Evolutionary conservation across 2,888 invertebrate genomes (phyloP).

Genomic region (Lasioglossum vierecki): DNA sequence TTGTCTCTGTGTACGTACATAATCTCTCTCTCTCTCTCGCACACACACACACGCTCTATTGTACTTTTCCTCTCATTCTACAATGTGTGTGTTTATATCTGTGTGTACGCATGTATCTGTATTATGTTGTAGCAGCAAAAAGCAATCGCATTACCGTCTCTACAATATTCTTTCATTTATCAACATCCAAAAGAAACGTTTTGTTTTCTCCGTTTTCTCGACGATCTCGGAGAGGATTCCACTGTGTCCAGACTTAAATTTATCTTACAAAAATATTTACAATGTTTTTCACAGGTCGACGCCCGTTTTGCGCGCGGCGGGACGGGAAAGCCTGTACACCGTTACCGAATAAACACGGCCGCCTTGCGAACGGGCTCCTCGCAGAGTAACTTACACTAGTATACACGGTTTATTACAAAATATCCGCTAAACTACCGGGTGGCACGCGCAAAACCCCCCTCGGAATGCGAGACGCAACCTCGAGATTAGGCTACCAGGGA

Average conservation of each 20-base stretch:
- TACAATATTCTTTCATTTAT: constrained; percentile 4
- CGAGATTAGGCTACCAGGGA: background rate
- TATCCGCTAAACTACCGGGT: constrained; percentile 63
- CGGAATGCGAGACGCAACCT: background rate
- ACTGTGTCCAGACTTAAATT: constrained; percentile 60
- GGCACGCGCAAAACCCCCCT: background rate
- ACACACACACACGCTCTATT: background rate
- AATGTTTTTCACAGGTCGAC: constrained; percentile 56
- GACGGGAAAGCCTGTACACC: constrained; percentile 64
- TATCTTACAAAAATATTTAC: constrained; percentile 77
- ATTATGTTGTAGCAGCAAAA: constrained; percentile 60
- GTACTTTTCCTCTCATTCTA: background rate
- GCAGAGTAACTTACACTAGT: constrained; percentile 66
- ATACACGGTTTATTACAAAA: constrained; percentile 71
- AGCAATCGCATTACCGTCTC: constrained; percentile 56
- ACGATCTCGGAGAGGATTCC: constrained; percentile 11
- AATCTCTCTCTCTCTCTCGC: background rate
- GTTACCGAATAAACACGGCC: constrained; percentile 16
- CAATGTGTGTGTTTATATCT: background rate
- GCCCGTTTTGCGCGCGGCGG: constrained; percentile 26
- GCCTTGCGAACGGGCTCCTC: constrained; percentile 24
- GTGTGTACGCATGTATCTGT: constrained; percentile 6
- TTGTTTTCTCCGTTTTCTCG: background rate
- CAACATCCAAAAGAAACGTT: background rate
- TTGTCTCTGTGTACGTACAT: constrained; percentile 1